These are phyloP conservation scores for Porites lutea DNA, from an alignment of 64 coral and sea anemone species.

Conservation along the genomic window DNA sequence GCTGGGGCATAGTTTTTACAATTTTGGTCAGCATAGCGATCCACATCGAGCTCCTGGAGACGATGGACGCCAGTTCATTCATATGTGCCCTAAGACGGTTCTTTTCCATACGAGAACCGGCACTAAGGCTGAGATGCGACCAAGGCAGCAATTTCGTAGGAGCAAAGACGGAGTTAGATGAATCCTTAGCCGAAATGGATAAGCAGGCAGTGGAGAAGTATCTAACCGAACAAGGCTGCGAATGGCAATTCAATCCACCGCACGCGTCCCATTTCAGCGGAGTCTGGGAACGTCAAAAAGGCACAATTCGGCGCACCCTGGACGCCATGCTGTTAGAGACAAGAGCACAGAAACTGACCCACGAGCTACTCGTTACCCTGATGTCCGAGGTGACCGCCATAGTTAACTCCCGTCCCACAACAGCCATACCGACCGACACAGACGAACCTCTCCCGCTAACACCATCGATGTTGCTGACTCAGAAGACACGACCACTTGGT, in stretches of 20 bases:
- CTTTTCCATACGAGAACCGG: neutral
- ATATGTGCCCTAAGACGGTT: neutral
- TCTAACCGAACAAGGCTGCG: too few species aligned
- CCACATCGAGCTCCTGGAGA: conserved; percentile 68
- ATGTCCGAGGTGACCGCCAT: conserved; percentile 3
- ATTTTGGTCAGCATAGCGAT: conserved; percentile 49
- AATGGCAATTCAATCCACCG: neutral
- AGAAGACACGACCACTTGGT: neutral
- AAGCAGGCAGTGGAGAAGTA: too few species aligned
- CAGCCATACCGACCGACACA: neutral
- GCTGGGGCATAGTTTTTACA: conserved; percentile 66
- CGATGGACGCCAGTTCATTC: conserved; percentile 19
- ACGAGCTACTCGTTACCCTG: neutral
- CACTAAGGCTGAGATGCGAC: neutral
- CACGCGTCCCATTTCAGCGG: conserved; percentile 14
- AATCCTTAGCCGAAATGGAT: too few species aligned
- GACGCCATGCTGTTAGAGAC: neutral
- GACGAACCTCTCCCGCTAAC: neutral
- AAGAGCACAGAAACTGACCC: neutral
- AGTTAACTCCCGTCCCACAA: neutral
- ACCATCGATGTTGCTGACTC: neutral
- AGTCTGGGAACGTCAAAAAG: neutral
- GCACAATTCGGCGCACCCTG: neutral
- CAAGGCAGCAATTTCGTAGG: neutral
- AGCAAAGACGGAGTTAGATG: neutral